Evolutionary conservation across 2,113 vertebrate species (phyloP).

Genomic region (Pagrus major): DNA sequence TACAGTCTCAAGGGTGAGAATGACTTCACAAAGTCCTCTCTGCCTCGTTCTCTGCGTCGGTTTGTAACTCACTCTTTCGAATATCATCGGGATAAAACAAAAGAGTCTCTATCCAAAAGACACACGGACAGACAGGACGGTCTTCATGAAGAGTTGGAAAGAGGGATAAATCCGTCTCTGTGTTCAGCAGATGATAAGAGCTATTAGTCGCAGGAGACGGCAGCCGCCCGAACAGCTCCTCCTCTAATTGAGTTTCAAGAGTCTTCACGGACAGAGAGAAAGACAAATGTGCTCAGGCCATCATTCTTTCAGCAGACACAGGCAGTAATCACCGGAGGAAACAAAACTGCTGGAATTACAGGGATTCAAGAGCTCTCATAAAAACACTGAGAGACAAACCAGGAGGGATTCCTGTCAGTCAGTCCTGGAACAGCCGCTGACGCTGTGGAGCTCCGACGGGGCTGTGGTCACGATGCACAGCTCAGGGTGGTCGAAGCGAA

Average conservation of each 20-base stretch:
- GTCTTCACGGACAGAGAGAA: slow-evolving; percentile 34
- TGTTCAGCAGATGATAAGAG: slow-evolving; percentile 41
- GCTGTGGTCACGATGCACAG: not conserved
- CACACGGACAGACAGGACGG: slow-evolving; percentile 2
- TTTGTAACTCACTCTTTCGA: not conserved
- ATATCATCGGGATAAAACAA: not conserved
- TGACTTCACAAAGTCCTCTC: not conserved
- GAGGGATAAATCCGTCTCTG: slow-evolving; percentile 30
- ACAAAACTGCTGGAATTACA: slow-evolving; percentile 39
- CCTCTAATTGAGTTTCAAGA: slow-evolving; percentile 65
- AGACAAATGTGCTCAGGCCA: slow-evolving; percentile 41
- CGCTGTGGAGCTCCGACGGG: not conserved
- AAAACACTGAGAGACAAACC: slow-evolving; percentile 6
- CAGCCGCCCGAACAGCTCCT: not conserved
- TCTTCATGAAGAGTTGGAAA: not conserved
- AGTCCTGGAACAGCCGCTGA: not conserved
- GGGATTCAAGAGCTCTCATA: slow-evolving; percentile 31
- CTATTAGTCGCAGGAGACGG: slow-evolving; percentile 49
- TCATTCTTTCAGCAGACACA: slow-evolving; percentile 29
- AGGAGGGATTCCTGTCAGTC: not conserved
- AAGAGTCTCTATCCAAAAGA: not conserved
- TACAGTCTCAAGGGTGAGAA: not conserved
- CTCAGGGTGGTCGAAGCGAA: not conserved
- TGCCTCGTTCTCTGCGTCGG: not conserved
- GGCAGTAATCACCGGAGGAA: slow-evolving; percentile 19